phyloP scores from a whole-genome alignment of 2,888 invertebrate species.

The Coenonympha arcania region DNA sequence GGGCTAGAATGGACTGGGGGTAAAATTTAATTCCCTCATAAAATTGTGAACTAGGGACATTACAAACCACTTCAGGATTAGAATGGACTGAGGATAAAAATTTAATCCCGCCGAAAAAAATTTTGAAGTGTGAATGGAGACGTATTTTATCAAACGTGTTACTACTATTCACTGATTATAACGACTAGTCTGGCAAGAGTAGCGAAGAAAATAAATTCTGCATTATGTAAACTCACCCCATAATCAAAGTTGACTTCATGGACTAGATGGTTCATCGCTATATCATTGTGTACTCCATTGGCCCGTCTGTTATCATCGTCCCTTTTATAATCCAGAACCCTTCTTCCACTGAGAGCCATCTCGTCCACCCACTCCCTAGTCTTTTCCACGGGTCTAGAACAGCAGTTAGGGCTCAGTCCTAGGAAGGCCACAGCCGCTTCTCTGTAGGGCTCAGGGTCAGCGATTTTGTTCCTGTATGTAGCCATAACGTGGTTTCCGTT shows the following conservation, averaged over 20 bases:
- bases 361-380: conserved; percentile 62
- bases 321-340: conserved; percentile 48
- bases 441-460: conserved; percentile 55
- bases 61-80: too few species aligned
- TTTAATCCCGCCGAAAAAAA: too few species aligned
- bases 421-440: conserved; percentile 60
- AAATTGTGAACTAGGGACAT: too few species aligned
- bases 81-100: too few species aligned
- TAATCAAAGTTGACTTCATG: conserved; percentile 62
- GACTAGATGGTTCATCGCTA: conserved; percentile 60
- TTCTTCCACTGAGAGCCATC: conserved; percentile 47
- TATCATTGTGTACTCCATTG: conserved; percentile 57
- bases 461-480: conserved; percentile 45
- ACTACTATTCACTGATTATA: too few species aligned
- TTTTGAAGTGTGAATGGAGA: too few species aligned
- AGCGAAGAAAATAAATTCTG: too few species aligned
- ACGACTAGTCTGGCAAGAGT: too few species aligned
- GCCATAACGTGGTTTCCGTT: conserved; percentile 56
- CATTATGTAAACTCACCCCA: conserved; percentile 58
- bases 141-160: too few species aligned
- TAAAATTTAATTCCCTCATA: too few species aligned
- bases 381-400: conserved; percentile 53
- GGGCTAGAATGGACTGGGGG: too few species aligned
- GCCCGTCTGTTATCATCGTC: conserved; percentile 44
- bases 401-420: conserved; percentile 76